Base-by-base conservation (phyloP, 1,140 invertebrate genomes). In the Tetramorium parvispinum region DNA sequence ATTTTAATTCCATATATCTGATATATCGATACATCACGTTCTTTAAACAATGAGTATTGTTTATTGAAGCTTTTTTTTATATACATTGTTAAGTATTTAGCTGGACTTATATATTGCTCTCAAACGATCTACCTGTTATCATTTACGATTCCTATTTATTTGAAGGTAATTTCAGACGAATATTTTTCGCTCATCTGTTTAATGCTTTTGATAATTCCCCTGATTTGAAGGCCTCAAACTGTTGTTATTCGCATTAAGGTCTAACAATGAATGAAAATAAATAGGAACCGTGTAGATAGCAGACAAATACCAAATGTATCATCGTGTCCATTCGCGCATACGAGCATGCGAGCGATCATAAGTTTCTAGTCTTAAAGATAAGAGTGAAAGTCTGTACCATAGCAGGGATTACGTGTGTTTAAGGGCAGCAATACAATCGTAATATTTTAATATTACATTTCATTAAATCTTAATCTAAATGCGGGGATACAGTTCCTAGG, bases 311-410 rank as follows among this genome's bases (percentile, higher is more conserved):
- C 37, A 46, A 76, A 76, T 55, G 40, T 43, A 43, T n/a, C 21
- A 57, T 40, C 24, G 13, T 37, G 59, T 78, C 24, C 24, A 32
- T 57, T 16, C 16, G 18, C 11, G 65, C 24, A 32, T 21, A 43
- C 32, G 32, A 16, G 11, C 37, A 68, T 21, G 40, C 27, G n/a
- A 51, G 24, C 40, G 2, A 66, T 83, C 40, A 18, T 71, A 70
- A 85, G 71, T 66, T 75, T 88, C 79, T 85, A 88, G 71, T 88
- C 76, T 46, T 63, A 76, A 76, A 88, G 1, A 57, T 82, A 85
- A 66, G 21, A 68, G 63, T 51, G 43, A 51, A 66, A 66, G 37
- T 85, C 11, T 78, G 43, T 66, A 68, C 32, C 53, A 68, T 43
- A 59, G 1, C 40, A 66, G 68, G 24, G 46, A 86, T 75, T 87